Percentiles rank a stretch among this genome's conserved stretches.
phyloP scores from a whole-genome alignment of 2,797 vertebrate genomes.

The Labroides dimidiatus region DNA sequence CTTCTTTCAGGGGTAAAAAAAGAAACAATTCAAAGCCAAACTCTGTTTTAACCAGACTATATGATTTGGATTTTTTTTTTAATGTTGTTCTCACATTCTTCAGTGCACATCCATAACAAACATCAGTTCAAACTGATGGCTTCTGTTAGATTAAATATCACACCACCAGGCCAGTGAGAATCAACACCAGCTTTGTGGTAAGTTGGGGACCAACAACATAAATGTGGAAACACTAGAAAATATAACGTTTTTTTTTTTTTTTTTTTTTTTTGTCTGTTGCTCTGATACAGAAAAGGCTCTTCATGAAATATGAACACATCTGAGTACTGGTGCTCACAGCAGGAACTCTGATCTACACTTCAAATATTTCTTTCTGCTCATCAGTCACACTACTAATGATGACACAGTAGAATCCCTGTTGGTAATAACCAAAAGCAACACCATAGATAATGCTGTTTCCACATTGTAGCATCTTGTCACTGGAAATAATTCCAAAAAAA shows the following conservation, averaged over 20 bases:
- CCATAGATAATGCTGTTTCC: too few species aligned
- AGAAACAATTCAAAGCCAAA: not conserved
- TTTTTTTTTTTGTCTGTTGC: too few species aligned
- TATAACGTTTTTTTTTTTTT: too few species aligned
- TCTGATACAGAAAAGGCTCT: constrained; percentile 38
- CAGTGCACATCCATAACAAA: not conserved
- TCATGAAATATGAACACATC: constrained; percentile 37
- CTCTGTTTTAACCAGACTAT: not conserved
- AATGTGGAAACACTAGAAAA: constrained; percentile 56
- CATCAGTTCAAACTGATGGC: constrained; percentile 9
- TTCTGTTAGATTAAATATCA: constrained; percentile 42
- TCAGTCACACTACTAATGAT: too few species aligned
- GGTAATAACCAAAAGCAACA: too few species aligned
- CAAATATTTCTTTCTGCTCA: not conserved
- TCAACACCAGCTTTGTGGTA: constrained; percentile 48
- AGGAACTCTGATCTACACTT: constrained; percentile 17
- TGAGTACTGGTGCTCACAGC: constrained; percentile 16
- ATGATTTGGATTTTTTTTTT: not conserved
- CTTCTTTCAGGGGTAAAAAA: too few species aligned
- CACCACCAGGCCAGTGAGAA: constrained; percentile 35
- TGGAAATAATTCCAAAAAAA: too few species aligned
- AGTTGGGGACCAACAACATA: constrained; percentile 36
- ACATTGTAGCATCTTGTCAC: too few species aligned
- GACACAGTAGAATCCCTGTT: too few species aligned
- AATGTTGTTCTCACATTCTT: not conserved